These are phyloP conservation scores for Bombus fervidus DNA, from an alignment of 1,140 invertebrate species.

Conservation along the genomic window DNA sequence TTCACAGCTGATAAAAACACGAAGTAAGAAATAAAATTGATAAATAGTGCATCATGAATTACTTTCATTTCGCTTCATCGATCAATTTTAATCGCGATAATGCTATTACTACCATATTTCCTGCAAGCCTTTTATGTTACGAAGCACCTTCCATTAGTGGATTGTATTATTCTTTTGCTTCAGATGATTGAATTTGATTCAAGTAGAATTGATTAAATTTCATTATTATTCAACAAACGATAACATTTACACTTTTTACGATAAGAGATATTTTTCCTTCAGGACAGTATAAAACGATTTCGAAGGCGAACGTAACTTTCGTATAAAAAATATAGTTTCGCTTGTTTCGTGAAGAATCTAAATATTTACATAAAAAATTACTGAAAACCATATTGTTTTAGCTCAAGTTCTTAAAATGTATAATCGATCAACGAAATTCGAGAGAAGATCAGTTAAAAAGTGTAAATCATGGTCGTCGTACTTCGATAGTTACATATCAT, in stretches of 20 bases:
- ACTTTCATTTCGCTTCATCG: not conserved
- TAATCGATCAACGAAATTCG: not conserved
- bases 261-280: not conserved
- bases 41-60: not conserved
- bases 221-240: constrained; percentile 34
- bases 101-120: constrained; percentile 11
- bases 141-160: not conserved
- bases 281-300: not conserved
- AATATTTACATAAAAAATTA: not conserved
- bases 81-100: constrained; percentile 58
- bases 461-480: constrained; percentile 33
- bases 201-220: constrained; percentile 33
- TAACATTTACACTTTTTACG: not conserved
- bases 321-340: not conserved
- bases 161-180: not conserved
- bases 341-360: not conserved
- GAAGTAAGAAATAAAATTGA: not conserved
- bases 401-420: not conserved
- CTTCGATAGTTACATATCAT: constrained; percentile 51
- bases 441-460: not conserved
- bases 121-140: constrained; percentile 11
- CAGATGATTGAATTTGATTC: constrained; percentile 10
- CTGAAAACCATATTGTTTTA: not conserved
- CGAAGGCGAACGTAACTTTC: not conserved
- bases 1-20: not conserved